Evolutionary conservation across 1,140 invertebrate species (phyloP).

Genomic region (Antheraea mylitta): DNA sequence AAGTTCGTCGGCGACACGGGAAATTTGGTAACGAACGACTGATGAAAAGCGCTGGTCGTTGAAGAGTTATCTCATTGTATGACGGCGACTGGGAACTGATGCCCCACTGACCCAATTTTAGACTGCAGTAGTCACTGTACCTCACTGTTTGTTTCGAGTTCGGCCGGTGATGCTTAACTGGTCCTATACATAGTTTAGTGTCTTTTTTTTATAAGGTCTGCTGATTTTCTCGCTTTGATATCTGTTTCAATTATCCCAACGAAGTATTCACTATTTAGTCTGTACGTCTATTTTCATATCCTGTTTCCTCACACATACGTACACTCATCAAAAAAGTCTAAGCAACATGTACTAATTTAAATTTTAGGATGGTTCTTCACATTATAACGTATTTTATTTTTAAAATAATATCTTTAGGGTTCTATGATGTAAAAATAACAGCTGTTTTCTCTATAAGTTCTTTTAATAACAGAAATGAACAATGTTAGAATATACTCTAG

Average conservation of each 20-base stretch:
- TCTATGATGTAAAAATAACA: too few species aligned
- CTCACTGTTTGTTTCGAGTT: conserved; percentile 67
- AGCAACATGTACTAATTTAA: too few species aligned
- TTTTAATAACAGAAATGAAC: too few species aligned
- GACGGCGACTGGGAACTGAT: conserved; percentile 61
- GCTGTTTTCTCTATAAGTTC: too few species aligned
- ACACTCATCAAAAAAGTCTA: too few species aligned
- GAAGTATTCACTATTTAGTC: background rate
- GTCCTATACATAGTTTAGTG: conserved; percentile 48
- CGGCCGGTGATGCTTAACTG: conserved; percentile 60
- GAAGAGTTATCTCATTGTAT: conserved; percentile 73
- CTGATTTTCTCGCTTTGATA: background rate
- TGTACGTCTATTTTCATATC: background rate
- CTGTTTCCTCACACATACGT: too few species aligned
- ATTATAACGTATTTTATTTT: too few species aligned
- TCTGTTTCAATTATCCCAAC: background rate
- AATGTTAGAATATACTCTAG: too few species aligned
- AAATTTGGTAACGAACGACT: conserved; percentile 41
- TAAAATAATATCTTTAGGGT: too few species aligned
- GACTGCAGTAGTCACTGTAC: conserved; percentile 66
- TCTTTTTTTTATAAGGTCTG: conserved; percentile 23
- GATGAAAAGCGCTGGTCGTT: conserved; percentile 51
- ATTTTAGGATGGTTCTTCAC: too few species aligned
- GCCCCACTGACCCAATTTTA: conserved; percentile 68
- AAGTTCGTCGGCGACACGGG: conserved; percentile 22